phyloP scores from a whole-genome alignment of 92 coral and sea anemone genomes.

The Phenganax subtilis region DNA sequence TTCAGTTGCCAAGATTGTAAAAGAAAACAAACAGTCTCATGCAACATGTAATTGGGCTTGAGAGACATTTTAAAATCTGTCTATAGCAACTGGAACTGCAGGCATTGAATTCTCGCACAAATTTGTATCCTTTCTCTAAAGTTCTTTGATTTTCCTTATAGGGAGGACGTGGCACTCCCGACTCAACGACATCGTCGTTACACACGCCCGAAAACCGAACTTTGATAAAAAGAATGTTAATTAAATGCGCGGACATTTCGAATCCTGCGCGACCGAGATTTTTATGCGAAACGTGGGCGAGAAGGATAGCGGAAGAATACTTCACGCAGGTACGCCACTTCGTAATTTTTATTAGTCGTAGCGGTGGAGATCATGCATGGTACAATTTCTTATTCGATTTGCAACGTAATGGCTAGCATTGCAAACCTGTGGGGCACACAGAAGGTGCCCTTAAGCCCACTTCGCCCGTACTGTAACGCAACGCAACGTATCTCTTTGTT shows the following conservation, averaged over 20 bases:
- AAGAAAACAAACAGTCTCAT: too few species aligned
- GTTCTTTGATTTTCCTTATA: slow-evolving; percentile 19
- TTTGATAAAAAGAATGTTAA: slow-evolving; percentile 86
- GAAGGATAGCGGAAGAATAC: slow-evolving; percentile 96
- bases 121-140: too few species aligned
- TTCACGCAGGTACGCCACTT: slow-evolving; percentile 73
- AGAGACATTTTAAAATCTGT: too few species aligned
- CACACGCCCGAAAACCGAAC: slow-evolving; percentile 97
- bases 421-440: too few species aligned
- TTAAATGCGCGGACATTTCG: slow-evolving; percentile 97
- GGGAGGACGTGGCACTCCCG: slow-evolving; percentile 98
- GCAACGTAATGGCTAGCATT: neutral
- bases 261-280: slow-evolving; percentile 94
- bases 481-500: too few species aligned
- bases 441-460: too few species aligned
- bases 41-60: too few species aligned
- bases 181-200: slow-evolving; percentile 79
- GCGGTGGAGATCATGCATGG: too few species aligned
- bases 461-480: too few species aligned
- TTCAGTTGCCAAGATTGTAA: too few species aligned
- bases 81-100: too few species aligned
- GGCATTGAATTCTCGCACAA: too few species aligned
- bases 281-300: slow-evolving; percentile 95
- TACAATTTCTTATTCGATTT: neutral
- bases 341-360: neutral